Evolutionary conservation across 2,888 invertebrate genomes (phyloP), one percentile per base, ranked within the genome.

Genomic region (Drosophila emarginata): DNA sequence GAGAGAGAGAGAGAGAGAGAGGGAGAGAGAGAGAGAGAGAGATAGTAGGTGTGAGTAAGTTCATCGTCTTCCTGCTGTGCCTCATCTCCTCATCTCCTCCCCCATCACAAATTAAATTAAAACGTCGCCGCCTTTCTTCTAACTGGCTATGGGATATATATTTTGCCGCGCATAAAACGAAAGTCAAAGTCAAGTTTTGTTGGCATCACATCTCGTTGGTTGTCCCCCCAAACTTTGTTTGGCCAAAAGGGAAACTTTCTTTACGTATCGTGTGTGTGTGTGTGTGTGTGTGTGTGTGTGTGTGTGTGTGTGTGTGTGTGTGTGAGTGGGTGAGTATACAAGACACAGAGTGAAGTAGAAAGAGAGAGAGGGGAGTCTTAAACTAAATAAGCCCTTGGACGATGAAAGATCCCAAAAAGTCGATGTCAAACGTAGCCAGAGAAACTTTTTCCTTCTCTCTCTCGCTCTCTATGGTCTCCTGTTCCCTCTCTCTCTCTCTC

Each of bases 141-240:
- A 57, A 39, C 18, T 57, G 57, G 57, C 57, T 57, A 57, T 45
- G 45, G 45, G 37, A 57, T 37, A 57, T 57, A 57, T 57, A 37
- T 57, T 39, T 26, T 18, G 37, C 6, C 62, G 39, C 32, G 26
- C 50, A 28, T 54, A 63, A 64, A 59, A 69, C 59, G 52, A 71
- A 70, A 70, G 70, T 69, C 70, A 71, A 64, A 71, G 71, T 71
- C 71, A 71, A 71, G 71, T 69, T 71, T 61, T 57, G 58, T 54
- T 65, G 69, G 70, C 71, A 61, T 54, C 60, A 45, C 45, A 45
- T 45, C 45, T 45, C 45, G 45, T 45, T 45, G 45, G 18, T 45
- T 45, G 45, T 45, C 45, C 45, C 45, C 45, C 45, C 45, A 45
- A 68, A 70, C 70, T 67, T 67, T 69, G 39, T 66, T 51, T 32